Percentiles rank a stretch among this genome's conserved stretches.
Evolutionary conservation across 2,888 invertebrate species (phyloP).

Genomic region (Archips crataeganus): DNA sequence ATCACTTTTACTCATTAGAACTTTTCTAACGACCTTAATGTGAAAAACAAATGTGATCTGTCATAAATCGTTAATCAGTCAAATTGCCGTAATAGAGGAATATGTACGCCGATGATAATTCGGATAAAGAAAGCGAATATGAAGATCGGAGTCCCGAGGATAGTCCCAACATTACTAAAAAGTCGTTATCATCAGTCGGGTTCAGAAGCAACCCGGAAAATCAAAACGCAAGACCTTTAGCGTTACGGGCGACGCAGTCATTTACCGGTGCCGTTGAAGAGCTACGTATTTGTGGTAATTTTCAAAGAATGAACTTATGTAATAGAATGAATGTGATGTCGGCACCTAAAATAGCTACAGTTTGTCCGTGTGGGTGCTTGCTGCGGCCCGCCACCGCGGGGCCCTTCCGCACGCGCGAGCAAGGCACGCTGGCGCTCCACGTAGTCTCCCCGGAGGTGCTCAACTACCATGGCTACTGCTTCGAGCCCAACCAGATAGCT

Average conservation of each 20-base stretch:
- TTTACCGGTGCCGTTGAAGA: conserved; percentile 78
- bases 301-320: conserved; percentile 70
- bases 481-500: conserved; percentile 86
- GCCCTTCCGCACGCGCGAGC: conserved; percentile 77
- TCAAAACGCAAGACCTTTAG: conserved; percentile 68
- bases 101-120: conserved; percentile 78
- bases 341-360: conserved; percentile 62
- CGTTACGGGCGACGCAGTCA: conserved; percentile 78
- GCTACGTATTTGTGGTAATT: conserved; percentile 68
- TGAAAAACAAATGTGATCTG: conserved; percentile 60
- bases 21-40: conserved; percentile 38
- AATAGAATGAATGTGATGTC: conserved; percentile 66
- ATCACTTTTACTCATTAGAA: conserved; percentile 7
- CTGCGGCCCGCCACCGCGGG: conserved; percentile 66
- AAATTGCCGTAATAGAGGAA: conserved; percentile 49
- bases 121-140: conserved; percentile 77
- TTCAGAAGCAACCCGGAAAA: conserved; percentile 72
- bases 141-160: conserved; percentile 70
- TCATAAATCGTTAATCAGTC: conserved; percentile 40
- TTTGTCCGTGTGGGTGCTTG: conserved; percentile 80
- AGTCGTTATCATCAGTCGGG: conserved; percentile 76
- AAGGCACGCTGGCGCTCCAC: conserved; percentile 73
- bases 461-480: conserved; percentile 83
- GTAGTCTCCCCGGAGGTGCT: conserved; percentile 84
- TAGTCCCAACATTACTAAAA: conserved; percentile 73